Evolutionary conservation across 1,140 invertebrate species (phyloP).

Genomic region (Leptinotarsa undecemlineata): DNA sequence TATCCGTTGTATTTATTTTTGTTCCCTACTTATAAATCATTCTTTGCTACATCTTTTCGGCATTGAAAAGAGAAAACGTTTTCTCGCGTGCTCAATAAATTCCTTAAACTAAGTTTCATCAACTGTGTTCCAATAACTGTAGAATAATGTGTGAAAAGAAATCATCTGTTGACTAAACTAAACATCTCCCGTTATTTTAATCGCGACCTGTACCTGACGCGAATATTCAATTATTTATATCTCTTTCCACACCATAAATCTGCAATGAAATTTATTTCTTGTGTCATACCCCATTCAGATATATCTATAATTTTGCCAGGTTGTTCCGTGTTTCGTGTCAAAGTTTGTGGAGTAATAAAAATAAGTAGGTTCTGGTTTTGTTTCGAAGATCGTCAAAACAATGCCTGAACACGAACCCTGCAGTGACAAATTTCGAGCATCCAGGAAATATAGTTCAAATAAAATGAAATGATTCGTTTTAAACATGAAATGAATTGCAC

Average conservation of each 20-base stretch:
- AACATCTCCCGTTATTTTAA: no score
- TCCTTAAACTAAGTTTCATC: no score
- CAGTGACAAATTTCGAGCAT: conserved; percentile 6
- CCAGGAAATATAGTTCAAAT: neutral
- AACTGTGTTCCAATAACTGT: no score
- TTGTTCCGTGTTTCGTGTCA: conserved; percentile 9
- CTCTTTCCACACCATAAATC: neutral
- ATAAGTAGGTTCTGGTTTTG: conserved; percentile 14
- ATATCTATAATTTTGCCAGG: neutral
- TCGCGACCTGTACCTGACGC: no score
- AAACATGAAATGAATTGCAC: neutral
- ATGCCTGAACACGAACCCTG: neutral
- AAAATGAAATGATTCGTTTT: neutral
- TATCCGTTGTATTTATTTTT: no score
- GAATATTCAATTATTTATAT: no score
- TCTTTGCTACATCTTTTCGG: no score
- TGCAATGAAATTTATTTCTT: neutral
- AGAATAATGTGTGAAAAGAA: no score
- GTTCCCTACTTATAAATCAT: no score
- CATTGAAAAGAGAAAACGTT: no score
- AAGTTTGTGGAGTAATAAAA: conserved; percentile 11
- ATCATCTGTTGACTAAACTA: no score
- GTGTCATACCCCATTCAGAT: neutral
- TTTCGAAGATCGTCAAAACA: conserved; percentile 5
- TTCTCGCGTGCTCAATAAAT: no score